These are phyloP conservation scores for Nomada ferruginata DNA, from an alignment of 2,888 invertebrate species.

Conservation along the genomic window DNA sequence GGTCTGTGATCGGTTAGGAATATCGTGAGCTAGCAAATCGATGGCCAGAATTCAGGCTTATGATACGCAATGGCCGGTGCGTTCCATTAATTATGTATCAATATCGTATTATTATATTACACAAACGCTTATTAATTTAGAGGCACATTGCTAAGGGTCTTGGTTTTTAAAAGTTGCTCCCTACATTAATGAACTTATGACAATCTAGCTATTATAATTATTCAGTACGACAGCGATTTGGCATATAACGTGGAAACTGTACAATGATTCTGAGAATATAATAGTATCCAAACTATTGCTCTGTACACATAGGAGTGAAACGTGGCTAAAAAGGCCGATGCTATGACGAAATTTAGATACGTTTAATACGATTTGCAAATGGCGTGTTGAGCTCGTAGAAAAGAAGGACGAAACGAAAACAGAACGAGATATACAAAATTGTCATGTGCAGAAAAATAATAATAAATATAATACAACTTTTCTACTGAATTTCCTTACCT, in stretches of 20 bases:
- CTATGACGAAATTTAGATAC: constrained; percentile 47
- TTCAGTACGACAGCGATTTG: constrained; percentile 73
- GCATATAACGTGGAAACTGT: constrained; percentile 74
- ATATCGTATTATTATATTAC: constrained; percentile 78
- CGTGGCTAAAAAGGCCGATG: constrained; percentile 57
- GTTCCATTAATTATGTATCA: constrained; percentile 73
- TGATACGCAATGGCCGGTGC: constrained; percentile 71
- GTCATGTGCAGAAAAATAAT: constrained; percentile 67
- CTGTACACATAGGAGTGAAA: constrained; percentile 60
- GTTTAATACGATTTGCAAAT: constrained; percentile 32
- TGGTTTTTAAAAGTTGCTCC: constrained; percentile 79
- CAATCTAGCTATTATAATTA: constrained; percentile 70
- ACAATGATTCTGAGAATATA: constrained; percentile 69
- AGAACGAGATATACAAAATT: constrained; percentile 54
- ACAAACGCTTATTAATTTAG: constrained; percentile 83
- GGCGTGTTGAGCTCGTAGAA: constrained; percentile 47
- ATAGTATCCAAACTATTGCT: constrained; percentile 67
- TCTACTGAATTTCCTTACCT: constrained; percentile 64
- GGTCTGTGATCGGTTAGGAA: constrained; percentile 77
- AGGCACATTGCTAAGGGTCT: constrained; percentile 84
- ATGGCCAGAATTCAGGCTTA: constrained; percentile 77
- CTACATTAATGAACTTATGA: constrained; percentile 78
- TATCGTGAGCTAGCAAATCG: constrained; percentile 75
- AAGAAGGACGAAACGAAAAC: constrained; percentile 10
- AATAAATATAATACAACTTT: constrained; percentile 61